phyloP scores from a whole-genome alignment of 2,888 invertebrate genomes.

The Julus scanicus region DNA sequence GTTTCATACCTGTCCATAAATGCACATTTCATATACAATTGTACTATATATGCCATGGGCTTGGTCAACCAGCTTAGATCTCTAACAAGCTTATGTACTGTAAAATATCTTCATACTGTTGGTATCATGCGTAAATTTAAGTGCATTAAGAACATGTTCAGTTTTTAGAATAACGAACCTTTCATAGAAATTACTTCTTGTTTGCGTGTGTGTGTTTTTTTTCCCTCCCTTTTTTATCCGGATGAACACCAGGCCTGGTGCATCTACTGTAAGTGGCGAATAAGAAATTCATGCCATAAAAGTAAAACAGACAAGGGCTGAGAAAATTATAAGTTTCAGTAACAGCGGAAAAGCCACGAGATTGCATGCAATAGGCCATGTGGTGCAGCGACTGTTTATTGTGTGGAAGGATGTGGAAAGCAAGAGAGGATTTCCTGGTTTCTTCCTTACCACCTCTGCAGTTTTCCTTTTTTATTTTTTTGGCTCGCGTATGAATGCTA shows the following conservation, averaged over 20 bases:
- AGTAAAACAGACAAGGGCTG: neutral
- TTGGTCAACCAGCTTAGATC: too few relatives aligned
- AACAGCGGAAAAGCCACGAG: conserved; percentile 12
- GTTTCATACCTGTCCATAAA: too few relatives aligned
- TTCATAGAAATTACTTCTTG: conserved; percentile 12
- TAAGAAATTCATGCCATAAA: conserved; percentile 42
- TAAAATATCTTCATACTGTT: neutral
- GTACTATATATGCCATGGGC: too few relatives aligned
- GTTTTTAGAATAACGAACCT: neutral
- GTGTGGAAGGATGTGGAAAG: conserved; percentile 45
- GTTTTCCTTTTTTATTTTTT: neutral
- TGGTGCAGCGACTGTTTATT: conserved; percentile 6
- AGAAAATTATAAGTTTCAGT: conserved; percentile 40
- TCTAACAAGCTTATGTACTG: neutral
- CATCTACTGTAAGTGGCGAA: conserved; percentile 19
- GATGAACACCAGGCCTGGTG: neutral
- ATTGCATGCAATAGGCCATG: conserved; percentile 36
- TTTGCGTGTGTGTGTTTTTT: neutral
- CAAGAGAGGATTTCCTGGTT: conserved; percentile 14
- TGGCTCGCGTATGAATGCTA: neutral
- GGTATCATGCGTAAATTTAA: neutral
- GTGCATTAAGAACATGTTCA: neutral
- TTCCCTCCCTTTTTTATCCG: neutral
- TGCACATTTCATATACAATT: too few relatives aligned
- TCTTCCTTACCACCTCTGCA: neutral